A percentile compares a stretch with the other conserved stretches of the same genome.
These are phyloP conservation scores for Varroa destructor DNA, from an alignment of 1,140 invertebrate genomes.

Conservation along the genomic window DNA sequence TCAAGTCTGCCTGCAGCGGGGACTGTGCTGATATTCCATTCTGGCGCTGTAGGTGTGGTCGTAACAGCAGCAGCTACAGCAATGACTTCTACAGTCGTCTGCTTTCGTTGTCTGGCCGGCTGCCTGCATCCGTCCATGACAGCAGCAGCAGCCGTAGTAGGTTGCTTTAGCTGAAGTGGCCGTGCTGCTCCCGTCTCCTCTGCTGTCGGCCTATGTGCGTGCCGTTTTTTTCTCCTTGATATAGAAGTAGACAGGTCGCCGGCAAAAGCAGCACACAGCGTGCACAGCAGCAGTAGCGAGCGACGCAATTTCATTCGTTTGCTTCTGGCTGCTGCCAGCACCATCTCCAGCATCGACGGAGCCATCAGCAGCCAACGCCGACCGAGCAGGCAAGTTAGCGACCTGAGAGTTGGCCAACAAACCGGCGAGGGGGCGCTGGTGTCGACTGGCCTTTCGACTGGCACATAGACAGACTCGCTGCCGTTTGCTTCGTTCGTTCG, in stretches of 20 bases:
- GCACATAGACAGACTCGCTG: neutral
- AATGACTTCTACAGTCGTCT: no score
- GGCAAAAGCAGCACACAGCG: neutral
- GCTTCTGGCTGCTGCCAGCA: no score
- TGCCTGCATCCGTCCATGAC: no score
- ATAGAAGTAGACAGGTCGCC: neutral
- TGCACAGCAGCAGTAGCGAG: constrained; percentile 2
- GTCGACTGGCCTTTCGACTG: constrained; percentile 5
- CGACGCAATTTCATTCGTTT: neutral
- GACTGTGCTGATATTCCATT: no score
- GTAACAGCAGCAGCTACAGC: no score
- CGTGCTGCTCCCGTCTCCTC: neutral
- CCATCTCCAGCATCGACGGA: no score
- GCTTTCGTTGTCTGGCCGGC: neutral
- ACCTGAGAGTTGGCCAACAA: constrained; percentile 24
- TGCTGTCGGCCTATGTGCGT: neutral
- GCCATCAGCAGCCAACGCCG: neutral
- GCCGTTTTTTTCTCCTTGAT: neutral
- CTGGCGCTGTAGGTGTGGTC: no score
- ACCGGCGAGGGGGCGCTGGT: constrained; percentile 19
- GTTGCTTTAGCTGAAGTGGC: neutral
- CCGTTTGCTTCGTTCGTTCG: no score
- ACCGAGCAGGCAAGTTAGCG: neutral
- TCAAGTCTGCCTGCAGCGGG: no score
- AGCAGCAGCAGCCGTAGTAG: no score